phyloP scores from a whole-genome alignment of 2,888 invertebrate genomes.

The Gonocerus acuteangulatus region DNA sequence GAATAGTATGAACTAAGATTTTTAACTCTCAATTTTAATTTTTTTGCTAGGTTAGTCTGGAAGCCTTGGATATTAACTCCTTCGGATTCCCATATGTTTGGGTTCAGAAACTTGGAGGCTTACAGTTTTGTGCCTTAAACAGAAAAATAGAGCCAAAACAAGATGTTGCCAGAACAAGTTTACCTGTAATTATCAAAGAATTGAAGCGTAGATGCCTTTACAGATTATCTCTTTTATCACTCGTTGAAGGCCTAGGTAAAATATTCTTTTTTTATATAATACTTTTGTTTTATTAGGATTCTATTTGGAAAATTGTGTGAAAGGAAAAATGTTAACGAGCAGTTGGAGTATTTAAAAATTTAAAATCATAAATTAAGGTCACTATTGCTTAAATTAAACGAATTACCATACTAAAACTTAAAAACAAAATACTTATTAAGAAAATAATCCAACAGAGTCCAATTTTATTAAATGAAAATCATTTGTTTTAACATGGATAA shows the following conservation, averaged over 20 bases:
- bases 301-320: not conserved
- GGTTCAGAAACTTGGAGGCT: constrained; percentile 83
- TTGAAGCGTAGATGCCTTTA: constrained; percentile 66
- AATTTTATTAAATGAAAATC: too few species aligned
- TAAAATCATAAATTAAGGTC: too few species aligned
- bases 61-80: constrained; percentile 47
- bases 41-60: constrained; percentile 41
- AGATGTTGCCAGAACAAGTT: constrained; percentile 53
- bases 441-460: too few species aligned
- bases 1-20: too few species aligned
- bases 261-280: constrained; percentile 22
- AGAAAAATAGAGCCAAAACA: constrained; percentile 41
- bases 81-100: constrained; percentile 80
- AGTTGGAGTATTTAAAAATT: too few species aligned
- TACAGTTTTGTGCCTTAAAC: constrained; percentile 53
- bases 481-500: too few species aligned
- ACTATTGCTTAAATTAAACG: too few species aligned
- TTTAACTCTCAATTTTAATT: too few species aligned
- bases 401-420: constrained; percentile 35
- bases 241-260: constrained; percentile 58
- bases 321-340: too few species aligned
- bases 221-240: constrained; percentile 66
- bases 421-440: too few species aligned
- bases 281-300: not conserved
- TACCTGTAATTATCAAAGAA: constrained; percentile 67